Conservation (phyloP, 2,113 vertebrate genomes). For the Pheucticus melanocephalus region DNA sequence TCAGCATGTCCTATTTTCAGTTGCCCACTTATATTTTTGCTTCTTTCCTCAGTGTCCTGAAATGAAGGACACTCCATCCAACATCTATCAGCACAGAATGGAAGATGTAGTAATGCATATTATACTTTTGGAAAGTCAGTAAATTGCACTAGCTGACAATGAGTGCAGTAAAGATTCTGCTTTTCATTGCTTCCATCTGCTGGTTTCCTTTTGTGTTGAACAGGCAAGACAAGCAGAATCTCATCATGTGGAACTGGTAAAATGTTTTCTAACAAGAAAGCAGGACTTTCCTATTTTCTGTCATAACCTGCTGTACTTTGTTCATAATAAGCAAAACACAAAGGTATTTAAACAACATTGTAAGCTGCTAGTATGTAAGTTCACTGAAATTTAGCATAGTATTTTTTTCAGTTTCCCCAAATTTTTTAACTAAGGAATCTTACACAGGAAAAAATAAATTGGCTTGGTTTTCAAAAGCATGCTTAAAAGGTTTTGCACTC, state of each 20-base stretch:
- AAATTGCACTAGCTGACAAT: background rate
- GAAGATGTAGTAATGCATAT: background rate
- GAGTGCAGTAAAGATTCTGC: background rate
- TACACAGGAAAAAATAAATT: background rate
- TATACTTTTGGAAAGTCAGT: background rate
- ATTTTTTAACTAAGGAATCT: background rate
- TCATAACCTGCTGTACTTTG: background rate
- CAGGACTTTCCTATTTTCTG: background rate
- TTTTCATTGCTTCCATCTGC: constrained; percentile 44
- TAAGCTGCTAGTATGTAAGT: background rate
- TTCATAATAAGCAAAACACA: background rate
- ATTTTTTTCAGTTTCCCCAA: background rate
- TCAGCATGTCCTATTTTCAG: background rate
- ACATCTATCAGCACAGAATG: fast-evolving
- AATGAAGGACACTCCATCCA: background rate
- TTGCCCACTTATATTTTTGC: background rate
- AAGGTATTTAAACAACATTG: background rate
- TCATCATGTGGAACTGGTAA: background rate
- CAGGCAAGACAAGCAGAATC: background rate
- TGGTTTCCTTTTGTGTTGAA: constrained; percentile 53
- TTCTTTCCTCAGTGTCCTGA: background rate
- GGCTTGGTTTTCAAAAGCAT: background rate
- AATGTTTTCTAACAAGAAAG: background rate
- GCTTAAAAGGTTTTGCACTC: background rate
- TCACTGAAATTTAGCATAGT: background rate